Conservation (phyloP, 2,113 vertebrate genomes). For the Pollimyrus isidori region DNA sequence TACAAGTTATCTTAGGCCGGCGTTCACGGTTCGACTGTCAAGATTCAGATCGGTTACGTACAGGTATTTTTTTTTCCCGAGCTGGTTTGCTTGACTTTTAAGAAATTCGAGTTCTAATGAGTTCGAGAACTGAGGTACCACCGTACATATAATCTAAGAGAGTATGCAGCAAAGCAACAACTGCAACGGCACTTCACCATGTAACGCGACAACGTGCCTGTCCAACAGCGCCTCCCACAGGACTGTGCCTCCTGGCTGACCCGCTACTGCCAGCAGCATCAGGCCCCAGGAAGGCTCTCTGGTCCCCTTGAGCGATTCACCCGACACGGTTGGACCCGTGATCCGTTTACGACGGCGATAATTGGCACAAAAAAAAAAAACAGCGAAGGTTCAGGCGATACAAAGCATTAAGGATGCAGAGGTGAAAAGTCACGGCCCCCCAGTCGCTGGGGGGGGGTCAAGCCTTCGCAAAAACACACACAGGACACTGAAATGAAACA, state of each 20-base stretch:
- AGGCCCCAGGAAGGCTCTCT: background rate
- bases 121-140: no score
- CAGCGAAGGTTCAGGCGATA: background rate
- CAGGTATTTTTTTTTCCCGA: no score
- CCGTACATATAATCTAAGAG: background rate
- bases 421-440: background rate
- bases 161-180: background rate
- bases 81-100: no score
- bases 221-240: background rate
- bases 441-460: background rate
- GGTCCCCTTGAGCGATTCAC: background rate
- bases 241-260: background rate
- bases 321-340: background rate
- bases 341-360: background rate
- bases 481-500: background rate
- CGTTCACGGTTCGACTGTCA: no score
- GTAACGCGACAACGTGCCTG: background rate
- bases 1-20: no score
- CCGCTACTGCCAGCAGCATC: no score
- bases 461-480: background rate
- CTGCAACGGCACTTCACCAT: background rate
- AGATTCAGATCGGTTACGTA: no score
- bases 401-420: background rate
- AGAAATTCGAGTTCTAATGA: no score
- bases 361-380: background rate